These are phyloP conservation scores for Perognathus longimembris DNA, from an alignment of 2,113 vertebrate genomes.

Conservation along the genomic window DNA sequence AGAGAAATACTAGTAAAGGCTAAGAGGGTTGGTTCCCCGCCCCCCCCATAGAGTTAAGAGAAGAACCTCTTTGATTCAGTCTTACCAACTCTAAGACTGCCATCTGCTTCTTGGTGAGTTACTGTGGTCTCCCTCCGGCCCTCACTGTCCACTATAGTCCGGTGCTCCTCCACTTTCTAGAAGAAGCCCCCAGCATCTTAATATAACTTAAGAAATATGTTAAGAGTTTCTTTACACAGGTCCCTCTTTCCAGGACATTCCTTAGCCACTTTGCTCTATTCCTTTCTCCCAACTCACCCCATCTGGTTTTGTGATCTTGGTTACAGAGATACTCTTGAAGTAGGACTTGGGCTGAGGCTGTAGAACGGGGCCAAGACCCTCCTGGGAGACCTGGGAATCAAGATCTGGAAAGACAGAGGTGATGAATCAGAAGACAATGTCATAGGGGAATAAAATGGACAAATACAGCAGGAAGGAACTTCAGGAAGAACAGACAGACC, in stretches of 20 bases:
- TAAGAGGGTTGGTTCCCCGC: background rate
- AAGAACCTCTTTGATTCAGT: background rate
- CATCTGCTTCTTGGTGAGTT: conserved; percentile 83
- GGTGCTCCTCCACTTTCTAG: conserved; percentile 91
- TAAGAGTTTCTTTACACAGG: background rate
- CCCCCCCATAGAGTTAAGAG: background rate
- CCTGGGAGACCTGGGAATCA: conserved; percentile 86
- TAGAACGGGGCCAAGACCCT: conserved; percentile 79
- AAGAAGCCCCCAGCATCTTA: background rate
- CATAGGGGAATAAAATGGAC: background rate
- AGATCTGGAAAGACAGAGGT: conserved; percentile 78
- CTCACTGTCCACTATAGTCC: conserved; percentile 91
- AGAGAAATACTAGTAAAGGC: background rate
- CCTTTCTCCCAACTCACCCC: conserved; percentile 88
- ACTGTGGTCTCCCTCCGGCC: conserved; percentile 91
- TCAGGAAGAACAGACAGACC: background rate
- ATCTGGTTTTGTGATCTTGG: conserved; percentile 89
- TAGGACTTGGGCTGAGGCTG: conserved; percentile 87
- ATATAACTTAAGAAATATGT: background rate
- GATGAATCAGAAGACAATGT: conserved; percentile 16
- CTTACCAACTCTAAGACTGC: conserved; percentile 63
- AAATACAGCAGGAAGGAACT: conserved; percentile 53
- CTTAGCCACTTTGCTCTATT: background rate
- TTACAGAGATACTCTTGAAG: conserved; percentile 92
- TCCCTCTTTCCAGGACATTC: background rate